phyloP scores from a whole-genome alignment of 2,797 vertebrate genomes.

The Sebastes ruberrimus region DNA sequence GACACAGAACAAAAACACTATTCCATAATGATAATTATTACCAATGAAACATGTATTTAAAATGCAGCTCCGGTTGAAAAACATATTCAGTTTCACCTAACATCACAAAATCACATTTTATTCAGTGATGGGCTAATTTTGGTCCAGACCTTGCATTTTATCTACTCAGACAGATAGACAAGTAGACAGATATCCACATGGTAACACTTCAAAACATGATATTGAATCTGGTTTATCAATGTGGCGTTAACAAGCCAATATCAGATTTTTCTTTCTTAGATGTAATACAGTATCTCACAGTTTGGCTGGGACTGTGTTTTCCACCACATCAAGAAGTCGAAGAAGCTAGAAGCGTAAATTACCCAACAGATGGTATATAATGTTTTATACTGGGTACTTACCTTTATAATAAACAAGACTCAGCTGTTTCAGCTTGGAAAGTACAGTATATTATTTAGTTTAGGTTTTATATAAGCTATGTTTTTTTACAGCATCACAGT shows the following conservation, averaged over 20 bases:
- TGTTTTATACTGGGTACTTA: constrained; percentile 3
- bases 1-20: background rate
- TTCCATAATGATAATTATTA: background rate
- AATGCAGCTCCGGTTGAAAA: background rate
- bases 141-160: background rate
- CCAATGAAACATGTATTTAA: background rate
- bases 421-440: constrained; percentile 1
- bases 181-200: background rate
- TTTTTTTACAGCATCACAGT: background rate
- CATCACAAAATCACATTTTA: background rate
- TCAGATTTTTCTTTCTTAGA: background rate
- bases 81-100: background rate
- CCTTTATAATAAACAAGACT: constrained; percentile 16
- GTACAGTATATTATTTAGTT: background rate
- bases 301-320: background rate
- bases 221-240: background rate
- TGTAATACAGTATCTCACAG: background rate
- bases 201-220: background rate
- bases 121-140: background rate
- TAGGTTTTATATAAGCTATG: background rate
- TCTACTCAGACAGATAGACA: background rate
- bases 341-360: constrained; percentile 24
- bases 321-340: background rate
- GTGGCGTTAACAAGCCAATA: background rate
- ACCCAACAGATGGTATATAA: constrained; percentile 33